Evolutionary conservation across 2,113 vertebrate species (phyloP).

Genomic region (Hemiscyllium ocellatum): DNA sequence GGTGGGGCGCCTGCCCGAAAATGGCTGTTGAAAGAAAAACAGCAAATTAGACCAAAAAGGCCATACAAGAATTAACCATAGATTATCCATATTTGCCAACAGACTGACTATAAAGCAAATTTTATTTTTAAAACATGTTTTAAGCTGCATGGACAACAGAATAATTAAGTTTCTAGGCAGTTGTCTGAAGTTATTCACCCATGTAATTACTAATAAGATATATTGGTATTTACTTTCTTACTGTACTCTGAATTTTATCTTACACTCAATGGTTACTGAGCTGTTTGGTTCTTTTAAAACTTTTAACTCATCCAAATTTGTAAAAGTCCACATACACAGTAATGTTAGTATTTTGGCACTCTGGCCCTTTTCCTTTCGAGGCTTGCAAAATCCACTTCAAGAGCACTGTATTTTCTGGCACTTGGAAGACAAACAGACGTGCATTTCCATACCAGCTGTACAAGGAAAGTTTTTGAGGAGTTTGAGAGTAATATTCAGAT

Average conservation of each 20-base stretch:
- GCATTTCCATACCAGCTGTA: slow-evolving; percentile 83
- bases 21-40: slow-evolving; percentile 56
- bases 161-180: not conserved
- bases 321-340: slow-evolving; percentile 64
- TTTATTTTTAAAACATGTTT: not conserved
- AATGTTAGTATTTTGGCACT: slow-evolving; percentile 67
- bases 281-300: not conserved
- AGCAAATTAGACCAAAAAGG: not conserved
- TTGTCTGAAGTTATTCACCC: not conserved
- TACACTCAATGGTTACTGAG: not conserved
- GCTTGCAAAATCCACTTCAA: slow-evolving; percentile 77
- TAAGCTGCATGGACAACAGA: not conserved
- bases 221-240: not conserved
- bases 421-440: slow-evolving; percentile 76
- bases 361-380: slow-evolving; percentile 55
- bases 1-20: slow-evolving; percentile 82
- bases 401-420: slow-evolving; percentile 73
- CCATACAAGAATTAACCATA: not conserved
- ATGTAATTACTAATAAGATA: not conserved
- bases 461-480: slow-evolving; percentile 75
- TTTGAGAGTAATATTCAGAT: slow-evolving; percentile 76
- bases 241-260: not conserved
- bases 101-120: not conserved
- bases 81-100: not conserved
- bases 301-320: not conserved